phyloP scores from a whole-genome alignment of 2,113 vertebrate genomes.

The Tauraco erythrolophus region DNA sequence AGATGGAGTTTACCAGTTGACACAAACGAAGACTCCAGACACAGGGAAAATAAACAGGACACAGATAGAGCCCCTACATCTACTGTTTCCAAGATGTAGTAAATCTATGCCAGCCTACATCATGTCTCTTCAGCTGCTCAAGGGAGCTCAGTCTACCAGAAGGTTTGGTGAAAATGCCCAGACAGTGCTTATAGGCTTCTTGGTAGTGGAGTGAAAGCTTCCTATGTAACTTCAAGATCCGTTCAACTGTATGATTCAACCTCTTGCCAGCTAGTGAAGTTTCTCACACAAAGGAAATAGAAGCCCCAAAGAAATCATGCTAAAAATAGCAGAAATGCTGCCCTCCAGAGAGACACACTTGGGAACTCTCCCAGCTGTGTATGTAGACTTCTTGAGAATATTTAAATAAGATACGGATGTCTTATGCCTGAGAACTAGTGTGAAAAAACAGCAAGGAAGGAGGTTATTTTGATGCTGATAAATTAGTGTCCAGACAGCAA shows the following conservation, averaged over 20 bases:
- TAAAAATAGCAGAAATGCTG: not conserved
- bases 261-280: not conserved
- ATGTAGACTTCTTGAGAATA: not conserved
- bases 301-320: not conserved
- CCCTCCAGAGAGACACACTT: not conserved
- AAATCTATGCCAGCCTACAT: not conserved
- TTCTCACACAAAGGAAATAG: conserved; percentile 21
- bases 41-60: not conserved
- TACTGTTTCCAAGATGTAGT: not conserved
- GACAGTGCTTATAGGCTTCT: not conserved
- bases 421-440: not conserved
- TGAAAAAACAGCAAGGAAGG: not conserved
- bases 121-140: not conserved
- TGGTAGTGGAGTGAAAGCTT: not conserved
- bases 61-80: not conserved
- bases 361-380: not conserved
- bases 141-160: not conserved
- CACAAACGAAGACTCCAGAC: not conserved
- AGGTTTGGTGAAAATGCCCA: not conserved
- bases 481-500: not conserved
- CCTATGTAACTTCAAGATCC: not conserved
- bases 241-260: not conserved
- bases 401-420: not conserved
- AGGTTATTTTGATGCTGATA: not conserved
- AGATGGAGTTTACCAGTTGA: not conserved